Conservation (phyloP, 2,888 invertebrate genomes). For the Drosophila putrida region DNA sequence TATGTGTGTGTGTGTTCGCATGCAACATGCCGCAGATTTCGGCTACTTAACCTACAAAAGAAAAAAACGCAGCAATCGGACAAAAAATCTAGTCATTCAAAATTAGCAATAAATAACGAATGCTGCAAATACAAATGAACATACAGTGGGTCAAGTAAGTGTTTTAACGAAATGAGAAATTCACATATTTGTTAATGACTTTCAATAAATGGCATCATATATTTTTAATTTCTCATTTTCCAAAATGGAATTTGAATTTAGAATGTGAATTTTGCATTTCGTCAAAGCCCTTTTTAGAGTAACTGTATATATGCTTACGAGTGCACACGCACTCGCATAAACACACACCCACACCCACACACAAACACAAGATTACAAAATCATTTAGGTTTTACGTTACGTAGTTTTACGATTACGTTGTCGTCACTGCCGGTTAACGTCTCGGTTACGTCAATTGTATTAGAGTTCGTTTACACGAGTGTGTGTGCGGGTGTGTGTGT, state of each 20-base stretch:
- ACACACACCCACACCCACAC: constrained; percentile 4
- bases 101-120: constrained; percentile 25
- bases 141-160: too few species aligned
- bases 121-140: constrained; percentile 28
- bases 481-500: constrained; percentile 17
- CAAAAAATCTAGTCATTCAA: constrained; percentile 22
- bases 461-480: constrained; percentile 50
- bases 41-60: constrained; percentile 78
- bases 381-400: constrained; percentile 53
- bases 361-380: constrained; percentile 27
- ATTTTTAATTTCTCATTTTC: too few species aligned
- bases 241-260: too few species aligned
- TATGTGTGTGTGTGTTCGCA: constrained; percentile 27
- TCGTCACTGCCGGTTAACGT: constrained; percentile 50
- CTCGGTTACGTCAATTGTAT: constrained; percentile 63
- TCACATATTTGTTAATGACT: too few species aligned
- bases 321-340: constrained; percentile 9
- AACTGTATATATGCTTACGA: neutral
- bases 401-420: constrained; percentile 55
- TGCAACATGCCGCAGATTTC: constrained; percentile 69
- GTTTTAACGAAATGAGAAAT: too few species aligned
- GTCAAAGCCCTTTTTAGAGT: too few species aligned
- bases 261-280: too few species aligned
- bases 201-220: too few species aligned
- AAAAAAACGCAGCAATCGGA: constrained; percentile 43